Conservation (phyloP, 2,113 vertebrate genomes). For the cattle (Bos taurus) region DNA sequence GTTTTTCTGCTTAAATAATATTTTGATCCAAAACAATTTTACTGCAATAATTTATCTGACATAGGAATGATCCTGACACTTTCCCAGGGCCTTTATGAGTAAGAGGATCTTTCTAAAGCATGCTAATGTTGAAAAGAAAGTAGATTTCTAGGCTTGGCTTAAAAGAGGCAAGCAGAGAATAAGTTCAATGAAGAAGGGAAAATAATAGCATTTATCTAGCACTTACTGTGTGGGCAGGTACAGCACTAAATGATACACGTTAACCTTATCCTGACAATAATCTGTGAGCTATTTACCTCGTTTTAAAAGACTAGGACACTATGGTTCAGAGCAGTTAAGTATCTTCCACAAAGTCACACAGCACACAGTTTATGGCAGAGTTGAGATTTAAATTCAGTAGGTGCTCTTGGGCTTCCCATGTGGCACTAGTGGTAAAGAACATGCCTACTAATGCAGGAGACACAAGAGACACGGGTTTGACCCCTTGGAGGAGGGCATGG, state of each 20-base stretch:
- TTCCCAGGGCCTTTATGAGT: background rate
- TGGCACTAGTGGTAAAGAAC: background rate
- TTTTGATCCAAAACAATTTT: slow-evolving; percentile 26
- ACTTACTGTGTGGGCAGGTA: background rate
- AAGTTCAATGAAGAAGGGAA: background rate
- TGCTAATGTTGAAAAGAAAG: background rate
- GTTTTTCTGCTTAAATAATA: slow-evolving; percentile 43
- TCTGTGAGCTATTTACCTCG: background rate
- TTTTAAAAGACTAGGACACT: background rate
- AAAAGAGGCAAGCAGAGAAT: background rate
- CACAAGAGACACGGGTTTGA: background rate
- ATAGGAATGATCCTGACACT: background rate
- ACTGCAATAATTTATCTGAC: background rate
- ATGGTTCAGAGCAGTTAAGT: background rate
- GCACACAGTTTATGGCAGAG: background rate
- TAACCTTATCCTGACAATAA: background rate
- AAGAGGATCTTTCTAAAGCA: slow-evolving; percentile 24
- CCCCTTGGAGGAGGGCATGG: background rate
- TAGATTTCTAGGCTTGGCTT: background rate
- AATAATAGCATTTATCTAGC: background rate
- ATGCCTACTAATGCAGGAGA: background rate
- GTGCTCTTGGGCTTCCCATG: background rate
- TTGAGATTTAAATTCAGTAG: background rate
- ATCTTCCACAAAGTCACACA: background rate
- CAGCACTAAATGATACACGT: background rate